Evolutionary conservation across 2,888 invertebrate species (phyloP).

Genomic region (Ypsolopha sequella): DNA sequence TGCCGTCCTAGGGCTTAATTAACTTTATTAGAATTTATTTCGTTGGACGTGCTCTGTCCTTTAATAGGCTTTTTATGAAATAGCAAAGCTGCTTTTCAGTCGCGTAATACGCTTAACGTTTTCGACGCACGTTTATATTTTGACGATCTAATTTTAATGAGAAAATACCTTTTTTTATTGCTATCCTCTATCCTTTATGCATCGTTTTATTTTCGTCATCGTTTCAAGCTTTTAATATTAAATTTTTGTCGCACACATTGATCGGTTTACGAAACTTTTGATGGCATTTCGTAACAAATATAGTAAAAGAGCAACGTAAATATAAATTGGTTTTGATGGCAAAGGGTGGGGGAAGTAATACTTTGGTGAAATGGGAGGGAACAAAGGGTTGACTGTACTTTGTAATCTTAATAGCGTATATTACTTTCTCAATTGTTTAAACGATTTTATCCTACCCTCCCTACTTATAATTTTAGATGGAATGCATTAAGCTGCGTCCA

Average conservation of each 20-base stretch:
- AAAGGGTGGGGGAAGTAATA: constrained; percentile 6
- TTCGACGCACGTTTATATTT: neutral
- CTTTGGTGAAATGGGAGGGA: constrained; percentile 18
- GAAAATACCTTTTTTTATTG: neutral
- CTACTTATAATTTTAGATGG: constrained; percentile 8
- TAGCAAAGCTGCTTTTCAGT: constrained; percentile 20
- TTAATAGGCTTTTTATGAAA: constrained; percentile 29
- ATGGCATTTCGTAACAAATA: too few species aligned
- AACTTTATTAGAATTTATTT: constrained; percentile 66
- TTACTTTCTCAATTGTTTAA: constrained; percentile 43
- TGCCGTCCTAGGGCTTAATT: constrained; percentile 55
- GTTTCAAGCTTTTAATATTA: too few species aligned
- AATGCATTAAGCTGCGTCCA: neutral
- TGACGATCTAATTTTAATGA: too few species aligned
- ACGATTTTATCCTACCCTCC: constrained; percentile 22
- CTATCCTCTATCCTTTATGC: neutral
- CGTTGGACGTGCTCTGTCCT: constrained; percentile 36
- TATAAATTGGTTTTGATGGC: constrained; percentile 13
- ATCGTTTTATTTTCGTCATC: too few species aligned
- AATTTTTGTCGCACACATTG: too few species aligned
- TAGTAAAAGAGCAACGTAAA: constrained; percentile 1
- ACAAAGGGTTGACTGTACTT: constrained; percentile 31
- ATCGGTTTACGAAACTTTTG: too few species aligned
- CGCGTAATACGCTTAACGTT: neutral
- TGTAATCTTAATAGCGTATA: constrained; percentile 28